Conservation (phyloP, 2,797 vertebrate genomes). For the Chrysocyon brachyurus region DNA sequence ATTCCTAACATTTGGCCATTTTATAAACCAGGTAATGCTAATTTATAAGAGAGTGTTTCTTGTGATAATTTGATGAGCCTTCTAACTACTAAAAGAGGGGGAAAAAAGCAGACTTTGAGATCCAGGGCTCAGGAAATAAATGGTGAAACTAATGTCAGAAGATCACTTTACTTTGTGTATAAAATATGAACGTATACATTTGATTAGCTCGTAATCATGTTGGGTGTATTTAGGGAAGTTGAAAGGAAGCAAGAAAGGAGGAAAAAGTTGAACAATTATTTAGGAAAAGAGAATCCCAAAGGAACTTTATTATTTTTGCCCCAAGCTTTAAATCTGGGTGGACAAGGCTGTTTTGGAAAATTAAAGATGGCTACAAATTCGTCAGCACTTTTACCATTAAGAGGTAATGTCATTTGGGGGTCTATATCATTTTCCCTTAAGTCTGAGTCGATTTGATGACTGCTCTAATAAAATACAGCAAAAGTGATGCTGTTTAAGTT, state of each 20-base stretch:
- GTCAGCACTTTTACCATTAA: background rate
- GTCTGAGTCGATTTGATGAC: background rate
- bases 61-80: background rate
- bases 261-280: background rate
- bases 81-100: background rate
- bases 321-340: background rate
- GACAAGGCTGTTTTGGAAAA: background rate
- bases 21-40: background rate
- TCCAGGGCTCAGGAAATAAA: background rate
- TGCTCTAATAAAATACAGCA: background rate
- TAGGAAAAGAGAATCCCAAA: background rate
- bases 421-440: background rate
- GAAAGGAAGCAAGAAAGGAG: background rate
- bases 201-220: background rate
- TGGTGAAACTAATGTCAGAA: background rate
- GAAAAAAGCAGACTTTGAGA: background rate
- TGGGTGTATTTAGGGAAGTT: background rate
- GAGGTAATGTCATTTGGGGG: background rate
- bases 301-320: background rate
- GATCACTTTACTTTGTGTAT: background rate
- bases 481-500: background rate
- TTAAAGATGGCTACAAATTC: background rate
- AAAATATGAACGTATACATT: background rate
- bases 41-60: background rate
- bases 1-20: background rate